A percentile compares a stretch with the other conserved stretches of the same genome.
Evolutionary conservation across 2,797 vertebrate genomes (phyloP).

Genomic region (Pangasius macronema): DNA sequence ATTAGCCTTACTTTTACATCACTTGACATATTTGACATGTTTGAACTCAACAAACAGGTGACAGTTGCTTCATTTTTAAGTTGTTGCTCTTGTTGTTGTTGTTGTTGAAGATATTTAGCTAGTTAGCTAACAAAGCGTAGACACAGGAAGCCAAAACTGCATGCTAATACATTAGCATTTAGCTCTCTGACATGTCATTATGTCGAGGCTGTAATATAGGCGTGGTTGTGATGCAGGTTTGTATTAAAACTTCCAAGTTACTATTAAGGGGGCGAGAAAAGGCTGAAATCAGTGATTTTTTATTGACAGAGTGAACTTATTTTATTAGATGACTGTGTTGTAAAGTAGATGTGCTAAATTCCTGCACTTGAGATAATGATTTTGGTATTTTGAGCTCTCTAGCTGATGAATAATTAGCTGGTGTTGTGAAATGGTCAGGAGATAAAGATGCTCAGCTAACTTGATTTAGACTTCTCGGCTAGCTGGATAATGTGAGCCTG

Average conservation of each 20-base stretch:
- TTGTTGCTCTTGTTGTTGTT: neutral
- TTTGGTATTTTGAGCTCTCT: neutral
- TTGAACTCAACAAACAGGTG: neutral
- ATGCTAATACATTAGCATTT: constrained; percentile 41
- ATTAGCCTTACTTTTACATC: neutral
- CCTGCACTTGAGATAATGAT: neutral
- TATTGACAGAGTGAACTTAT: neutral
- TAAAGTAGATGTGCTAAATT: neutral
- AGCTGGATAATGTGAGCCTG: neutral
- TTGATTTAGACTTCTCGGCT: neutral
- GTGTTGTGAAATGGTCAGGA: neutral
- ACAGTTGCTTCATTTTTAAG: neutral
- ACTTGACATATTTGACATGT: neutral
- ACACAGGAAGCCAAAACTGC: constrained; percentile 27
- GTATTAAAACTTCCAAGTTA: neutral
- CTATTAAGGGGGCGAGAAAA: neutral
- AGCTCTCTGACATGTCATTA: constrained; percentile 44
- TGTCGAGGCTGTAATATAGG: constrained; percentile 59
- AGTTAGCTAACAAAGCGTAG: neutral
- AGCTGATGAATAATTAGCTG: neutral
- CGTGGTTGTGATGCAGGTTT: constrained; percentile 72
- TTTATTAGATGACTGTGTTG: neutral
- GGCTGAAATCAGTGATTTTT: neutral
- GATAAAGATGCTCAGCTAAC: neutral
- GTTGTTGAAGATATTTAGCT: neutral